Evolutionary conservation across 2,888 invertebrate species (phyloP), one percentile per base, ranked within the genome.

Genomic region (Magallana nippona): DNA sequence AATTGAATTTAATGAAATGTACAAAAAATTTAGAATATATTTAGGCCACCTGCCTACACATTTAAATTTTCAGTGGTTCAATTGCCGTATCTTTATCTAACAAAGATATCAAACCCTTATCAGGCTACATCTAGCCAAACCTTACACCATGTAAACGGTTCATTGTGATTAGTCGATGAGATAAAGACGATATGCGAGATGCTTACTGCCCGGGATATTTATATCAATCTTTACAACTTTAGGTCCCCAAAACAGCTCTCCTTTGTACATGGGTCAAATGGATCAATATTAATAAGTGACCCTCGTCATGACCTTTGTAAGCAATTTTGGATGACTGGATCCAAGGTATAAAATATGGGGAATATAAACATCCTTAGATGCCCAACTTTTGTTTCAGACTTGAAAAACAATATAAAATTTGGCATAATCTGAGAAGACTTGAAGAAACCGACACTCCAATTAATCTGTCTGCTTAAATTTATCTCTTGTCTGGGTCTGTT

Each of bases 91-190:
- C 71, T 71, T 71, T 71, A 71, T 71, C 71, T 71, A 27, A 71
- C 71, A 71, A 71, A 71, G 71, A 15, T 71, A 71, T 71, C 71
- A 71, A 71, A 71, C 71, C 71, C 71, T 71, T 71, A 71, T 71
- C 71, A 11, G 1, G 13, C 22, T 32, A 71, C 32, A 71, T 71
- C 71, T 22, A 71, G 13, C 71, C 27, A 71, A 71, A 71, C 71
- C 27, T 22, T 71, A 71, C 32, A 71, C 71, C 71, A 71, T 71
- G 71, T 71, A 71, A 71, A 71, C 15, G 71, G 22, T 27, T 71
- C 71, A 71, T 71, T 71, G 71, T 71, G 71, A 71, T 71, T 22
- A 13, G 13, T 5, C 32, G 32, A 27, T 71, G 71, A 71, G 71
- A 71, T 71, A 32, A 71, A 11, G 32, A 10, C 3, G 71, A 32